Conservation (phyloP, 1,140 invertebrate genomes). For the Drosophila ficusphila region DNA sequence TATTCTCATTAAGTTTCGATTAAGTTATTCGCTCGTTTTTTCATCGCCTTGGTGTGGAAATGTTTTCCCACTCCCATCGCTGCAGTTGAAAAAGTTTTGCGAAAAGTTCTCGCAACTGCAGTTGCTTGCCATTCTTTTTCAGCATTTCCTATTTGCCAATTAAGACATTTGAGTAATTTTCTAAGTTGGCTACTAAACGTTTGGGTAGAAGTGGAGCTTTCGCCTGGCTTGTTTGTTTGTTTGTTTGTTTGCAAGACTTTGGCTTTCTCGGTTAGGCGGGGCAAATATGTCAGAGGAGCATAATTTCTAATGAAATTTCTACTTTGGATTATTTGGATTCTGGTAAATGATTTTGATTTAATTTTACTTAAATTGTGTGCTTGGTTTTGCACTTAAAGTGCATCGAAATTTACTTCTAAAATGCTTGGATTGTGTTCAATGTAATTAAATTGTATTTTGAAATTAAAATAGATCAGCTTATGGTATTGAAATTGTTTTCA, state of each 20-base stretch:
- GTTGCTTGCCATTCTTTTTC: conserved; percentile 17
- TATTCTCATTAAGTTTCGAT: conserved; percentile 79
- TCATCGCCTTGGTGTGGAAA: conserved; percentile 33
- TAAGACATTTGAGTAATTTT: conserved; percentile 59
- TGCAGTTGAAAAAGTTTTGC: conserved; percentile 34
- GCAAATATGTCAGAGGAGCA: background rate
- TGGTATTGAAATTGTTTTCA: too few species aligned
- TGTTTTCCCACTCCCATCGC: conserved; percentile 28
- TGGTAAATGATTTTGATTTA: background rate
- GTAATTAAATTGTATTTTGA: background rate
- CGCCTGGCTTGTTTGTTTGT: conserved; percentile 18
- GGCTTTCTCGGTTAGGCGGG: conserved; percentile 11
- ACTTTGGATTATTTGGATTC: background rate
- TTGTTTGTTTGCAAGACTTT: conserved; percentile 37
- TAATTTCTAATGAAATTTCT: conserved; percentile 24
- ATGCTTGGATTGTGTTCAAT: too few species aligned
- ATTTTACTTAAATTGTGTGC: background rate
- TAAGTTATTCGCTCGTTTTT: conserved; percentile 38
- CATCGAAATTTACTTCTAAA: too few species aligned
- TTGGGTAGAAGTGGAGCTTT: conserved; percentile 35
- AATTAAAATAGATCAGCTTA: too few species aligned
- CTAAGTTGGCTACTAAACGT: conserved; percentile 52
- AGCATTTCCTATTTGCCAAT: conserved; percentile 52
- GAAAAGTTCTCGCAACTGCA: conserved; percentile 21
- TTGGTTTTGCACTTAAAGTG: background rate